Percentiles rank a stretch among this genome's conserved stretches.
phyloP scores from a whole-genome alignment of 2,888 invertebrate genomes.

The Rhimphoctona megacephalus region DNA sequence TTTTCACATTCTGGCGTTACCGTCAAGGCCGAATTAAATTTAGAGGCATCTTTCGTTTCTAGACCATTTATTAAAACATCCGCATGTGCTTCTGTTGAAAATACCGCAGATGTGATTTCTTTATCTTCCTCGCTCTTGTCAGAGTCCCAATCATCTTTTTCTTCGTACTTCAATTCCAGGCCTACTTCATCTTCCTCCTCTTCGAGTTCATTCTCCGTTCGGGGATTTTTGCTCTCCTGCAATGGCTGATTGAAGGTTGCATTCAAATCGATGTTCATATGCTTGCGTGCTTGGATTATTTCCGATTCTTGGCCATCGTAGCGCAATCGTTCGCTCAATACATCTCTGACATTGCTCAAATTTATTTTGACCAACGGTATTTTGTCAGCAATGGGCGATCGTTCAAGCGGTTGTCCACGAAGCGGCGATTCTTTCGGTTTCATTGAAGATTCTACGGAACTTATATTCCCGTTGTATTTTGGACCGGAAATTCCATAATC shows the following conservation, averaged over 20 bases:
- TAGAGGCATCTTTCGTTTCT: conserved; percentile 51
- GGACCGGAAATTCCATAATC: not conserved
- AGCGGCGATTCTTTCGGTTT: not conserved
- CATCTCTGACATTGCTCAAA: conserved; percentile 50
- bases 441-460: not conserved
- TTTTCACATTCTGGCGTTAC: conserved; percentile 30
- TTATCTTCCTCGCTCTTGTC: conserved; percentile 58
- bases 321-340: conserved; percentile 36
- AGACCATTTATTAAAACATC: conserved; percentile 72
- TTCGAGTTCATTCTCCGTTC: conserved; percentile 26
- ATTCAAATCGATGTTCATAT: not conserved
- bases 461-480: conserved; percentile 2
- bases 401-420: not conserved
- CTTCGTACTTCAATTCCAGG: conserved; percentile 59
- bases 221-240: not conserved
- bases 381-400: conserved; percentile 29
- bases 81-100: conserved; percentile 56
- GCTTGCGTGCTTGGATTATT: not conserved
- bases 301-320: not conserved
- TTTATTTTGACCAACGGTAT: conserved; percentile 62
- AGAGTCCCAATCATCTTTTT: conserved; percentile 43
- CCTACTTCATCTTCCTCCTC: conserved; percentile 61
- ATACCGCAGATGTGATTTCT: conserved; percentile 74
- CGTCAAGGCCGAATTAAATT: not conserved
- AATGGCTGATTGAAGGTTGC: not conserved